Evolutionary conservation across 2,797 vertebrate species (phyloP), one percentile per base, ranked within the genome.

Genomic region (Gallirallus australis): DNA sequence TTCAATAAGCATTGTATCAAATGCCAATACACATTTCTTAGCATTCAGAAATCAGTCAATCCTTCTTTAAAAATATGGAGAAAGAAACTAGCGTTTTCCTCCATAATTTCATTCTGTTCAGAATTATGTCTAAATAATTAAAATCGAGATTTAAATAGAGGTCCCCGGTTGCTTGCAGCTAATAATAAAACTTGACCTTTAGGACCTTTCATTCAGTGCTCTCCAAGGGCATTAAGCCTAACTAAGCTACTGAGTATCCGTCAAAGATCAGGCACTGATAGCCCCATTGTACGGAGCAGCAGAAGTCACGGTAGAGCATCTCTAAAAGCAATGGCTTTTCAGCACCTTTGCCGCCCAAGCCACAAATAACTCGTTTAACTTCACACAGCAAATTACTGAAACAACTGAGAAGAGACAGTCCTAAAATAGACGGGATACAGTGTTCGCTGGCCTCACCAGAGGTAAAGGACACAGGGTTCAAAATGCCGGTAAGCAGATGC

Each of bases 401-500:
- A 96, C 94, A 96, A 93, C 81, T 90, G 92, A 95, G 93, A 92
- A 94, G 90, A 95, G 88, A 73, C 90, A 82, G 63, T 81, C 95
- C 86, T 82, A 95, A 94, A 97, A 96, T 95, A 97, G 95, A 89
- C 79, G 73, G 88, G 94, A 86, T 96, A 86, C 92, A 63, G 88
- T 56, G 86, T 91, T 95, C 78, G 57, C 6, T 93, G 86, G 90
- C 86, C 64, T 96, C 90, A 90, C 68, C 80, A 94, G 90, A 85
- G 71, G 86, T 92, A 94, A 92, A 96, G 92, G 93, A 96, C 95
- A 92, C 48, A 35, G 84, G 57, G 90, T 78, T 95, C 91, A 77
- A 82, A 95, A 82, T 21, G 4, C 71, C 54, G 61, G 81, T 92
- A 89, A 92, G 82, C 81, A 95, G 71, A 86, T 87, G 93, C 88